Conservation (phyloP, 2,113 vertebrate genomes). For the Protobothrops flavoviridis region DNA sequence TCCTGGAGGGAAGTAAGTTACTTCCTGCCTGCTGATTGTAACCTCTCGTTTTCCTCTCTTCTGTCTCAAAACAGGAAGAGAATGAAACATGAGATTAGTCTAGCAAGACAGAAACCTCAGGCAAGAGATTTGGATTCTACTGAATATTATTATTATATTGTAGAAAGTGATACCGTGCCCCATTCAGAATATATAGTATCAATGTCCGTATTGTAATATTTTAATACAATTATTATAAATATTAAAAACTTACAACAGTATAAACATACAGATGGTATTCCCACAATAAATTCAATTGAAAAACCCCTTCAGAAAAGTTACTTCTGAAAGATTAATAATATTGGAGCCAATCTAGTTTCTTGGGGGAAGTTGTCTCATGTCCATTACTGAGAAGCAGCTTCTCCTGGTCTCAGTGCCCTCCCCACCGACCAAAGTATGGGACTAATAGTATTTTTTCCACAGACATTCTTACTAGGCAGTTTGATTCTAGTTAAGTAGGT, state of each 20-base stretch:
- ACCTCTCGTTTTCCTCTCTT: not conserved
- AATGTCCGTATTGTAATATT: not conserved
- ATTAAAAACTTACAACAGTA: not conserved
- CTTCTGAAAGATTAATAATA: not conserved
- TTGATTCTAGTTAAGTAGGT: not conserved
- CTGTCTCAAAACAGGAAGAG: not conserved
- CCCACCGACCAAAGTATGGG: not conserved
- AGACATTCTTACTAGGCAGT: not conserved
- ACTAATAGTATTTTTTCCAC: not conserved
- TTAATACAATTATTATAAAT: not conserved
- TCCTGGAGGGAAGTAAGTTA: conserved; percentile 1
- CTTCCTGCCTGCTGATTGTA: conserved; percentile 11
- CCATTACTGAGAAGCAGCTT: not conserved
- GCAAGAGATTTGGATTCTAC: not conserved
- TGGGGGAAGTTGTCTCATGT: not conserved
- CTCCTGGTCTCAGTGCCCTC: not conserved
- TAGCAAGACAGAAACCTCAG: not conserved
- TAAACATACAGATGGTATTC: not conserved
- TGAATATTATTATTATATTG: not conserved
- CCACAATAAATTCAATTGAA: not conserved
- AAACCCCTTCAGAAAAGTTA: not conserved
- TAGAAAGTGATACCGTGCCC: not conserved
- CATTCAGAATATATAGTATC: not conserved
- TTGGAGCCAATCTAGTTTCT: not conserved
- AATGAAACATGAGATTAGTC: not conserved